These are phyloP conservation scores for Trichoplusia ni DNA, from an alignment of 1,140 invertebrate species.

Conservation along the genomic window DNA sequence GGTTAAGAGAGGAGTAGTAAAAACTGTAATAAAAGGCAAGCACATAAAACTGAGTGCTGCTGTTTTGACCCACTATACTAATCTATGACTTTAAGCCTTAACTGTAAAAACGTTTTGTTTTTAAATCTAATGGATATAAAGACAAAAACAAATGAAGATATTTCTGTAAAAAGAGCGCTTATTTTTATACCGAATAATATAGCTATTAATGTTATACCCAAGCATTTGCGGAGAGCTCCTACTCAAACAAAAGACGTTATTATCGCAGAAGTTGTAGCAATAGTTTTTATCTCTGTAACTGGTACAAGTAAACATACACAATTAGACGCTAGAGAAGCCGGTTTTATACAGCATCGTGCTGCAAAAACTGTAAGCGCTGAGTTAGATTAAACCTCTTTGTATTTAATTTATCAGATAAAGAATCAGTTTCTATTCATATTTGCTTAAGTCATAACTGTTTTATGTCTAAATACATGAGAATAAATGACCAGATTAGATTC, in stretches of 20 bases:
- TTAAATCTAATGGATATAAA: neutral
- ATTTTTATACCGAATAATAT: too few species aligned
- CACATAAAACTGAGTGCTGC: constrained; percentile 1
- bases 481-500: too few species aligned
- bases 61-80: constrained; percentile 1
- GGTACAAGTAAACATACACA: constrained; percentile 3
- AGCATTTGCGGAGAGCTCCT: neutral
- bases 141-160: neutral
- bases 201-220: constrained; percentile 18
- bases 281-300: constrained; percentile 13
- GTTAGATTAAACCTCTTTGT: constrained; percentile 1
- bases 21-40: constrained; percentile 10
- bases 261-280: constrained; percentile 1
- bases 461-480: too few species aligned
- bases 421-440: neutral
- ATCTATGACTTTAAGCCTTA: neutral
- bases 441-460: too few species aligned
- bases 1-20: constrained; percentile 1
- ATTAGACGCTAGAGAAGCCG: neutral
- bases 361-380: neutral
- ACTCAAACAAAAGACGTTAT: constrained; percentile 9
- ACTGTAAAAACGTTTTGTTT: too few species aligned
- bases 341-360: neutral
- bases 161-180: too few species aligned
- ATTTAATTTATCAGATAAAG: neutral